A percentile compares a stretch with the other conserved stretches of the same genome.
Evolutionary conservation across 2,113 vertebrate genomes (phyloP).

Genomic region (Elephas maximus): DNA sequence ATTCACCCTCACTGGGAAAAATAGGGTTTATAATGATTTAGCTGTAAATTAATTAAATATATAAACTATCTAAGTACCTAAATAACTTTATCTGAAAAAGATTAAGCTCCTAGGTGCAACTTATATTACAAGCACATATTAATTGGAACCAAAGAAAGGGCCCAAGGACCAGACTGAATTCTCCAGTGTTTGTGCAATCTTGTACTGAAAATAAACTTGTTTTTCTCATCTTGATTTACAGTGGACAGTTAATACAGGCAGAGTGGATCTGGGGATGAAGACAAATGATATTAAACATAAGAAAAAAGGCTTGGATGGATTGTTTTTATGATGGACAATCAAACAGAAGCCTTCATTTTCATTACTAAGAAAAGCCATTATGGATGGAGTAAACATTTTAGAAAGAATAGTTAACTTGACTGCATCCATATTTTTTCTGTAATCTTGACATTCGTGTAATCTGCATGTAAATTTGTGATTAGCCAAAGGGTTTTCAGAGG

Average conservation of each 20-base stretch:
- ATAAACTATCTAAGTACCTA: neutral
- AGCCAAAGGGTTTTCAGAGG: neutral
- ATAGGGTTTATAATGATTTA: constrained; percentile 36
- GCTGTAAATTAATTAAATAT: constrained; percentile 47
- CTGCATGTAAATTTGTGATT: neutral
- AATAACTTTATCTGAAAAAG: constrained; percentile 60
- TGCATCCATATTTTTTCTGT: neutral
- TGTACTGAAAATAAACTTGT: constrained; percentile 17
- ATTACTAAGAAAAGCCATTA: neutral
- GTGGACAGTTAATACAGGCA: neutral
- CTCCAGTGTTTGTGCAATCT: neutral
- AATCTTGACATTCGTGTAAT: constrained; percentile 4
- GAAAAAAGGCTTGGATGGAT: accelerated
- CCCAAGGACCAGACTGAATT: constrained; percentile 42
- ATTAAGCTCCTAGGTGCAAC: constrained; percentile 2
- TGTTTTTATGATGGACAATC: neutral
- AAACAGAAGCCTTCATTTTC: neutral
- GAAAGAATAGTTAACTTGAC: neutral
- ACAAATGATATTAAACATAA: constrained; percentile 35
- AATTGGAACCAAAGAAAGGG: neutral
- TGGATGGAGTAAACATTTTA: neutral
- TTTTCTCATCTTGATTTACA: neutral
- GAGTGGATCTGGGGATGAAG: accelerated
- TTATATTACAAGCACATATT: constrained; percentile 1
- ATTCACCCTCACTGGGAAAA: constrained; percentile 1